Evolutionary conservation across 2,888 invertebrate genomes (phyloP).

Genomic region (Laothoe populi): DNA sequence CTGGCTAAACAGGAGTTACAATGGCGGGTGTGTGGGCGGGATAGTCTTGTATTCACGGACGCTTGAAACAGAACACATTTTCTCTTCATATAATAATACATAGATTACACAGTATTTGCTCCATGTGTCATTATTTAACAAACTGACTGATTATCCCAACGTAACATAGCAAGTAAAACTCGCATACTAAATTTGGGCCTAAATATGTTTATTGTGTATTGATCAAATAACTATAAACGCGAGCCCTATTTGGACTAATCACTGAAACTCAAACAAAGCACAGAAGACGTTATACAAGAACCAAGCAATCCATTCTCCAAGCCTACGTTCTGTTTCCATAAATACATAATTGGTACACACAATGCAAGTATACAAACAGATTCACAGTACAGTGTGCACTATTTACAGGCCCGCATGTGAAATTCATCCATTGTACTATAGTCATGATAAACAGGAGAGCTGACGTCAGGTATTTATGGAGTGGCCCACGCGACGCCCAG

Average conservation of each 20-base stretch:
- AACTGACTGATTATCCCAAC: too few relatives aligned
- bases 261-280: not conserved
- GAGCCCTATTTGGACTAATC: not conserved
- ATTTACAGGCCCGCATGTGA: conserved; percentile 52
- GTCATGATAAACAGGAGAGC: conserved; percentile 5
- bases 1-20: too few relatives aligned
- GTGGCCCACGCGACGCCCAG: not conserved
- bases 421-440: conserved; percentile 43
- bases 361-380: conserved; percentile 38
- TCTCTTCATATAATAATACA: too few relatives aligned
- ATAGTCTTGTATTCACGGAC: too few relatives aligned
- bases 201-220: too few relatives aligned
- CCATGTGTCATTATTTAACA: too few relatives aligned
- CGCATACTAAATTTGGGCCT: too few relatives aligned
- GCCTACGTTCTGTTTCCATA: conserved; percentile 13
- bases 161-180: too few relatives aligned
- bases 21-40: too few relatives aligned
- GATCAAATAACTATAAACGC: too few relatives aligned
- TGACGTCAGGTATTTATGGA: conserved; percentile 14
- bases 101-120: too few relatives aligned
- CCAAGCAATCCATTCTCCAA: not conserved
- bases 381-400: conserved; percentile 35
- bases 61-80: too few relatives aligned
- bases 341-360: conserved; percentile 18
- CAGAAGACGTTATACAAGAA: not conserved